phyloP scores from a whole-genome alignment of 2,113 vertebrate species.

The Archilochus colubris region DNA sequence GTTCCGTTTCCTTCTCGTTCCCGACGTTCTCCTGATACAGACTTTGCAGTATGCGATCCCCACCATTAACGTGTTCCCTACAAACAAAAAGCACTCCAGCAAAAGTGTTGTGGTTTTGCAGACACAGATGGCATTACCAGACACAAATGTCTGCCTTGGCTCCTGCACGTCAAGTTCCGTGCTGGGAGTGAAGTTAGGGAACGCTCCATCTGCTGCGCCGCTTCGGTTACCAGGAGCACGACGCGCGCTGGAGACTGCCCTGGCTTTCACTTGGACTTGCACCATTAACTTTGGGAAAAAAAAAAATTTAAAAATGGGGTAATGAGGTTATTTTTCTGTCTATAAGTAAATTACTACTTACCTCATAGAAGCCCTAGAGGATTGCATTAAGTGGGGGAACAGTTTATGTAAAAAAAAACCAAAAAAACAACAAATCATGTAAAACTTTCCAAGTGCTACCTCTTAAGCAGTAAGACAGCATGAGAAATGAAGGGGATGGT shows the following conservation, averaged over 20 bases:
- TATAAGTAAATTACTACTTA: background rate
- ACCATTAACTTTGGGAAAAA: background rate
- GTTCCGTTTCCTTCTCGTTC: background rate
- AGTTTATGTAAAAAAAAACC: background rate
- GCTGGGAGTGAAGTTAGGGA: constrained; percentile 64
- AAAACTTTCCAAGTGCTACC: background rate
- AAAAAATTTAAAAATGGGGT: background rate
- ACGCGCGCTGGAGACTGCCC: background rate
- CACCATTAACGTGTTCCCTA: constrained; percentile 52
- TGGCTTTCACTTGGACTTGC: constrained; percentile 7
- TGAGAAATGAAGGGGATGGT: background rate
- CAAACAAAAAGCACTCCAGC: constrained; percentile 63
- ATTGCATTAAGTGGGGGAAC: background rate
- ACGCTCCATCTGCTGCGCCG: constrained; percentile 59
- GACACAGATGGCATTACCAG: constrained; percentile 69
- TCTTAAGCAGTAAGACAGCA: background rate
- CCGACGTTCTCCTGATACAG: background rate
- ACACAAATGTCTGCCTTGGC: constrained; percentile 74
- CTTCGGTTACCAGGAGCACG: constrained; percentile 33
- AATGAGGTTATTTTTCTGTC: background rate
- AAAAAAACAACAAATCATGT: background rate
- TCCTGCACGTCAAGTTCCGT: constrained; percentile 60
- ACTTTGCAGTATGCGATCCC: constrained; percentile 38
- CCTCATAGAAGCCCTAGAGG: background rate
- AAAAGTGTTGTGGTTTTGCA: constrained; percentile 37